phyloP scores from a whole-genome alignment of 2,888 invertebrate species.

The Incurvaria masculella region DNA sequence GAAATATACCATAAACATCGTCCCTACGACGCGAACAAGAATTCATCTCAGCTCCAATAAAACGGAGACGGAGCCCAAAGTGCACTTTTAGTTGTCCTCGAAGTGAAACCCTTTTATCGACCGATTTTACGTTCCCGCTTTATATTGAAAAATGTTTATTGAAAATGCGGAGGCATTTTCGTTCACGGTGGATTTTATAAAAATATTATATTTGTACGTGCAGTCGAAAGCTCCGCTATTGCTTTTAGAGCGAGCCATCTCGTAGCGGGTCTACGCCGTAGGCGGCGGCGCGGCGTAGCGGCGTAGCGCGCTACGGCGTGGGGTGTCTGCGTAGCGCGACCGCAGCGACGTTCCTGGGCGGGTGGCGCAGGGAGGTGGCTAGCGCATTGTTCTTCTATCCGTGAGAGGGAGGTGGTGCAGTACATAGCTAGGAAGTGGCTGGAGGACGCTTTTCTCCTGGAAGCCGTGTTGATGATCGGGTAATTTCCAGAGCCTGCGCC shows the following conservation, averaged over 20 bases:
- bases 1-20: no score
- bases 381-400: no score
- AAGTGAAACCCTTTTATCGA: slow-evolving; percentile 32
- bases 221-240: not conserved
- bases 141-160: not conserved
- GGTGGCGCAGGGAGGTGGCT: no score
- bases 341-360: no score
- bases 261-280: not conserved
- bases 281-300: not conserved
- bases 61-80: no score
- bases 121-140: not conserved
- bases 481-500: no score
- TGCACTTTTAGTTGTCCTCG: slow-evolving; percentile 44
- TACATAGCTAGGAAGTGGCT: no score
- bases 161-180: not conserved
- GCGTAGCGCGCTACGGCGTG: not conserved
- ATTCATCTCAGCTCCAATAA: no score
- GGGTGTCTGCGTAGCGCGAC: not conserved
- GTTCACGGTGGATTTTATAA: not conserved
- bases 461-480: no score
- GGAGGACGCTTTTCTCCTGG: no score
- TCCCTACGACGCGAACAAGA: no score
- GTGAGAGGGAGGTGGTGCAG: no score
- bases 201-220: not conserved
- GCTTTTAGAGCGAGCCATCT: not conserved